A percentile compares a stretch with the other conserved stretches of the same genome.
Evolutionary conservation across 2,797 vertebrate species (phyloP).

Genomic region (Eutrigla gurnardus): DNA sequence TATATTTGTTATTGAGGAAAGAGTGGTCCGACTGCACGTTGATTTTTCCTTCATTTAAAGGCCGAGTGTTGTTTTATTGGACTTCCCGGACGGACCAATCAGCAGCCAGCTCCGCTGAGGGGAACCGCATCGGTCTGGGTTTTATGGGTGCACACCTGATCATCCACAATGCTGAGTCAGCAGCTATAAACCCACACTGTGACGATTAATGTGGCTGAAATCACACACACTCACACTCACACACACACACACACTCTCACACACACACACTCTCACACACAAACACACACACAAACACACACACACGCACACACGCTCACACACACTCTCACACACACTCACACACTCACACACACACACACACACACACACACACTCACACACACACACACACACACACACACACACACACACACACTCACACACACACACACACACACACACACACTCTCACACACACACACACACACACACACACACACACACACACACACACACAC

Average conservation of each 20-base stretch:
- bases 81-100: not conserved
- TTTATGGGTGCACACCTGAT: conserved; percentile 33
- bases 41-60: conserved; percentile 32
- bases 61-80: conserved; percentile 21
- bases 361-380: too few relatives aligned
- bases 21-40: conserved; percentile 15
- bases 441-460: too few relatives aligned
- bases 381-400: too few relatives aligned
- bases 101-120: conserved; percentile 1
- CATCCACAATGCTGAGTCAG: conserved; percentile 56
- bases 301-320: too few relatives aligned
- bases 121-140: conserved; percentile 26
- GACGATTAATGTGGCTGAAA: conserved; percentile 37
- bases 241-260: not conserved
- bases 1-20: conserved; percentile 65
- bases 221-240: conserved; percentile 33
- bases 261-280: not conserved
- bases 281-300: not conserved
- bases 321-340: too few relatives aligned
- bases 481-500: conserved; percentile 12
- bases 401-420: too few relatives aligned
- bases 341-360: too few relatives aligned
- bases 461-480: too few relatives aligned
- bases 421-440: too few relatives aligned
- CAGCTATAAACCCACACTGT: conserved; percentile 53